Evolutionary conservation across 2,797 vertebrate species (phyloP).

Genomic region (Chaetodon trifasciatus): DNA sequence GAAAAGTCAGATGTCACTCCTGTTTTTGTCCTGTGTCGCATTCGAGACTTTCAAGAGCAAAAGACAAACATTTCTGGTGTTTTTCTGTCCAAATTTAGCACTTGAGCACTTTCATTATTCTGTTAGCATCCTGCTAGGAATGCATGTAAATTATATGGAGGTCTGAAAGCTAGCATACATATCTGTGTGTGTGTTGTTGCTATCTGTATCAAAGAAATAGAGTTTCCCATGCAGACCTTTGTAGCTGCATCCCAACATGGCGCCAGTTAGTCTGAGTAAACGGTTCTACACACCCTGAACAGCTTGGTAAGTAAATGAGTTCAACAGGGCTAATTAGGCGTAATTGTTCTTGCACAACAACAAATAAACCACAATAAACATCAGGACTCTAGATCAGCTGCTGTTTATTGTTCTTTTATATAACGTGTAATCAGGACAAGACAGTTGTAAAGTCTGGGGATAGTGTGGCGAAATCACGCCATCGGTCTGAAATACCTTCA

Average conservation of each 20-base stretch:
- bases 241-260: neutral
- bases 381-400: neutral
- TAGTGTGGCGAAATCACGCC: neutral
- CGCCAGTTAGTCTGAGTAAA: neutral
- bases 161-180: neutral
- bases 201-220: neutral
- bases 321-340: neutral
- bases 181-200: neutral
- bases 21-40: too few species aligned
- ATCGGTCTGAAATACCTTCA: slow-evolving; percentile 86
- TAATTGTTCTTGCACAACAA: neutral
- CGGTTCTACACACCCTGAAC: neutral
- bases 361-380: neutral
- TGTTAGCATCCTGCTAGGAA: neutral
- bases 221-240: neutral
- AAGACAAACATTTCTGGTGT: too few species aligned
- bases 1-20: too few species aligned
- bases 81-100: neutral
- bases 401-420: neutral
- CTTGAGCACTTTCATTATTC: neutral
- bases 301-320: neutral
- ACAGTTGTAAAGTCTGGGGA: neutral
- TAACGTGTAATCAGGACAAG: neutral
- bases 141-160: neutral
- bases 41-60: too few species aligned